phyloP scores from a whole-genome alignment of 2,888 invertebrate genomes.

The Thymelicus acteon region DNA sequence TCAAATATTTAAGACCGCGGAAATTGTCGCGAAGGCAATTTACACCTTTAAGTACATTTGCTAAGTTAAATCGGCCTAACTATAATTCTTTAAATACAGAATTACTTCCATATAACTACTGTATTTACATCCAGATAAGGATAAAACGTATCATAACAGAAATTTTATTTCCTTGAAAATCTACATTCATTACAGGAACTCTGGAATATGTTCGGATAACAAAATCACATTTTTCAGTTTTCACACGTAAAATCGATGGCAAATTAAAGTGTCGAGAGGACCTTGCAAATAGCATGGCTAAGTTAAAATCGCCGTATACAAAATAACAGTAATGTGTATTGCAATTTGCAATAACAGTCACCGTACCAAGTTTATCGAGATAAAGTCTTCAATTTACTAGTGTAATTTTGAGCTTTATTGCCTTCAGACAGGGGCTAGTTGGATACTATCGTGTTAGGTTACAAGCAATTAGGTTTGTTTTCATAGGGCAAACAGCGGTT shows the following conservation, averaged over 20 bases:
- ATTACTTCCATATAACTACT: too few species aligned
- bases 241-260: background rate
- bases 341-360: background rate
- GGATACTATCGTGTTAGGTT: conserved; percentile 41
- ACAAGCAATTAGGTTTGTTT: conserved; percentile 44
- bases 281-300: background rate
- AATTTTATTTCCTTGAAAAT: too few species aligned
- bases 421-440: background rate
- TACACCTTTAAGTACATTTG: too few species aligned
- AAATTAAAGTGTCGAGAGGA: background rate
- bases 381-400: conserved; percentile 4
- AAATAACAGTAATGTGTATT: background rate
- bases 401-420: background rate
- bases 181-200: background rate
- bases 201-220: background rate
- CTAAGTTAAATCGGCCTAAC: too few species aligned
- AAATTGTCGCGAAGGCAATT: background rate
- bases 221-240: background rate
- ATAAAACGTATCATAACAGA: too few species aligned
- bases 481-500: conserved; percentile 56
- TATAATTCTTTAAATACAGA: too few species aligned
- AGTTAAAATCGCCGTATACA: background rate
- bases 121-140: too few species aligned
- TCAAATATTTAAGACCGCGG: conserved; percentile 5
- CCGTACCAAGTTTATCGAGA: background rate